phyloP scores from a whole-genome alignment of 2,888 invertebrate genomes.

The Rotaria sp. region DNA sequence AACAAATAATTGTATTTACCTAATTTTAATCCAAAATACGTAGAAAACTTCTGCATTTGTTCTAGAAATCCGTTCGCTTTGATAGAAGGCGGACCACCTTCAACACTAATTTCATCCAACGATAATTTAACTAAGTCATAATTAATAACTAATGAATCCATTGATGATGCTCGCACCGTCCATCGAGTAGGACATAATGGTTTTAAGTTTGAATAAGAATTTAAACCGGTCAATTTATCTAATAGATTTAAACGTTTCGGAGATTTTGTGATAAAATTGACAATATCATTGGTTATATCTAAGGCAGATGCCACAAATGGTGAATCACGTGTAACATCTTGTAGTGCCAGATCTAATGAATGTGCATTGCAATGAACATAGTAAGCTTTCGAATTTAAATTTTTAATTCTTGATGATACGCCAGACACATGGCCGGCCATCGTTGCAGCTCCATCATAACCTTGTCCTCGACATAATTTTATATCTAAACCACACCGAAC shows the following conservation, averaged over 20 bases:
- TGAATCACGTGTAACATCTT: background rate
- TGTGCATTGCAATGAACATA: background rate
- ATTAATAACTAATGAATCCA: background rate
- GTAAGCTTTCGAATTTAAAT: background rate
- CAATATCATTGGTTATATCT: background rate
- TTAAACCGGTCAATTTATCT: background rate
- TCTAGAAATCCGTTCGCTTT: background rate
- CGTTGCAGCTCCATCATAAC: background rate
- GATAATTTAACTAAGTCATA: background rate
- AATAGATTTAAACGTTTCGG: background rate
- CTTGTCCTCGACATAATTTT: background rate
- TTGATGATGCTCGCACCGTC: background rate
- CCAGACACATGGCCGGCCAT: background rate
- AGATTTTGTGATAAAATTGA: background rate
- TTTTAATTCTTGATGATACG: too few relatives aligned
- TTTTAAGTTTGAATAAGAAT: background rate
- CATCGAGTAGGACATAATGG: background rate
- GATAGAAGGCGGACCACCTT: too few relatives aligned
- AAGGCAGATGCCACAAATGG: background rate
- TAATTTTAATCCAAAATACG: background rate
- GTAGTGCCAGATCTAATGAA: background rate
- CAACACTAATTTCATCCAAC: background rate
- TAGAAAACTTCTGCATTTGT: background rate
- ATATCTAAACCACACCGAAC: background rate
- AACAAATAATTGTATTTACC: too few relatives aligned